Evolutionary conservation across 1,140 invertebrate genomes (phyloP).

Genomic region (Pomacea maculata): DNA sequence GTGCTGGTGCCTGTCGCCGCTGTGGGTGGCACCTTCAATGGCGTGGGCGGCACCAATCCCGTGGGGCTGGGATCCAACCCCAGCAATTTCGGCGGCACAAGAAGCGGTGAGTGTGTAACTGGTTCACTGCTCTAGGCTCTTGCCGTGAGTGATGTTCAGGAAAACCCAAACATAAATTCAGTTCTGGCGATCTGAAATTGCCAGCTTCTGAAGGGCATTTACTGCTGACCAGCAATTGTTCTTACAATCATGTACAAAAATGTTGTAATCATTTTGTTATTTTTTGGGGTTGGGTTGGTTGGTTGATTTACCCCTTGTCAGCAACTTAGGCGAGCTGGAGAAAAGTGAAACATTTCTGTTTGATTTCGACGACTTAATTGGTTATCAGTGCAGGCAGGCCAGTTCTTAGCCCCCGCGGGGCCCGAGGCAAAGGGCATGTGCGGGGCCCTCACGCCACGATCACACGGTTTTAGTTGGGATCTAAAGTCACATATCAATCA

Average conservation of each 20-base stretch:
- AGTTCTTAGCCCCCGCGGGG: too few relatives aligned
- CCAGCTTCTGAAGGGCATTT: too few relatives aligned
- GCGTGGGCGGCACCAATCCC: conserved; percentile 12
- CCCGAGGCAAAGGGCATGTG: too few relatives aligned
- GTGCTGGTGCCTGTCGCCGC: conserved; percentile 25
- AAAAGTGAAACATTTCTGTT: too few relatives aligned
- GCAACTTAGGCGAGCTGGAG: too few relatives aligned
- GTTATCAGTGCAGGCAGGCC: background rate
- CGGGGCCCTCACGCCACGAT: too few relatives aligned
- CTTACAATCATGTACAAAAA: background rate
- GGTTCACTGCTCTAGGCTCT: background rate
- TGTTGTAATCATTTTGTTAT: background rate
- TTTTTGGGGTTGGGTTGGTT: background rate
- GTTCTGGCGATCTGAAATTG: too few relatives aligned
- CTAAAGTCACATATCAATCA: too few relatives aligned
- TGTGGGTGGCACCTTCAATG: conserved; percentile 19
- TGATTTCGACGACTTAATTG: background rate
- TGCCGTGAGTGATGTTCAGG: background rate
- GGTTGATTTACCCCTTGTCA: too few relatives aligned
- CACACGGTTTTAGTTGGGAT: too few relatives aligned
- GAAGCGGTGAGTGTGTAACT: conserved; percentile 4
- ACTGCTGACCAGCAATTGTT: too few relatives aligned
- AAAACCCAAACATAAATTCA: too few relatives aligned
- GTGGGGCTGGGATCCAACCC: background rate
- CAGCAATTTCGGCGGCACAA: background rate